A percentile compares a stretch with the other conserved stretches of the same genome.
phyloP scores from a whole-genome alignment of 2,113 vertebrate species.

The Colossoma macropomum region DNA sequence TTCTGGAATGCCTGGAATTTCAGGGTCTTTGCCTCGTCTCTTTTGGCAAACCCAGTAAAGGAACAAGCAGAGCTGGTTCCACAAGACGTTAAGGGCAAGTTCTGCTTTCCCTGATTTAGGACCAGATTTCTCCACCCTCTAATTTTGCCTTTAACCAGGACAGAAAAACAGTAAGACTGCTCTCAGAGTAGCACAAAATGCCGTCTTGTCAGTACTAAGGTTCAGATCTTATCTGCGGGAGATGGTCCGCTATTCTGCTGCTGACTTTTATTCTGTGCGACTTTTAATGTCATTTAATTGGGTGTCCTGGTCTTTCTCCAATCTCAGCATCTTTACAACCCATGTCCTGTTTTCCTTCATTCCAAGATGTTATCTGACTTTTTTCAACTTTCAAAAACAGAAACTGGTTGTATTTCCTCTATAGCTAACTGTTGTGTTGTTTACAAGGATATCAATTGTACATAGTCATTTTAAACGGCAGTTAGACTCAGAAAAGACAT shows the following conservation, averaged over 20 bases:
- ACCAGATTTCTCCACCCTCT: neutral
- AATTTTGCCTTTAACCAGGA: neutral
- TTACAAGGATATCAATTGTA: conserved; percentile 6
- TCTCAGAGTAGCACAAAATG: neutral
- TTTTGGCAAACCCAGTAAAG: conserved; percentile 39
- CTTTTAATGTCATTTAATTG: conserved; percentile 31
- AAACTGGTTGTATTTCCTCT: neutral
- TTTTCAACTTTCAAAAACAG: neutral
- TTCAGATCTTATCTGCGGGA: conserved; percentile 19
- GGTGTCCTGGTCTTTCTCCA: neutral
- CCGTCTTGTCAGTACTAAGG: neutral
- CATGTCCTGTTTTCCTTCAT: conserved; percentile 11
- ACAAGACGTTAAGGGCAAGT: neutral
- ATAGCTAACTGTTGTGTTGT: conserved; percentile 1
- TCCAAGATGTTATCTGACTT: neutral
- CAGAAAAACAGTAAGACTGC: neutral
- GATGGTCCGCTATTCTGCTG: neutral
- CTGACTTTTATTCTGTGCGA: neutral
- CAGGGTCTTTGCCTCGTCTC: conserved; percentile 24
- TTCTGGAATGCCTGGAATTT: conserved; percentile 46
- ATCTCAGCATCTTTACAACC: conserved; percentile 1
- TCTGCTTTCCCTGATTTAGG: neutral
- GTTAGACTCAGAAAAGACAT: neutral
- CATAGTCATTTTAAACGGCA: neutral
- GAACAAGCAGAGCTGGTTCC: neutral